These are phyloP conservation scores for Hyles lineata DNA, from an alignment of 2,888 invertebrate species.

Conservation along the genomic window DNA sequence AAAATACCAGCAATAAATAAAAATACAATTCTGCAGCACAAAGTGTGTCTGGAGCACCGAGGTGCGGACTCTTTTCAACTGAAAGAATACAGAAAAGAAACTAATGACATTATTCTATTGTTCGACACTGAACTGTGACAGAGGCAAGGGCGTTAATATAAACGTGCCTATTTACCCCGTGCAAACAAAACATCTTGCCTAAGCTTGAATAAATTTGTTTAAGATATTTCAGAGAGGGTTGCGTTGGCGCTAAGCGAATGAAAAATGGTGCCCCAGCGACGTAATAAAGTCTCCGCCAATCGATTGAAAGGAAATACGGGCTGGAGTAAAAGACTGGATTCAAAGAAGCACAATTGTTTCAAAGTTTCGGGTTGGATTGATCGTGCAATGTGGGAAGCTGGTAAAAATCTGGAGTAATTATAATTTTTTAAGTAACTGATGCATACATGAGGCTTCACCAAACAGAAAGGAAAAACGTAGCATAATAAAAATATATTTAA, in stretches of 20 bases:
- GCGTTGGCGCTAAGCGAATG: slow-evolving; percentile 49
- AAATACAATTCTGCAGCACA: no score
- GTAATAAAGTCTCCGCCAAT: slow-evolving; percentile 54
- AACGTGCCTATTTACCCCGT: slow-evolving; percentile 44
- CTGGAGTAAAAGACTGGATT: slow-evolving; percentile 23
- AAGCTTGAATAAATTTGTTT: slow-evolving; percentile 57
- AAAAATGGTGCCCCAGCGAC: slow-evolving; percentile 53
- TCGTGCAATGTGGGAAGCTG: neutral
- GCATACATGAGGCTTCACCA: no score
- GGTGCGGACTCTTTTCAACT: no score
- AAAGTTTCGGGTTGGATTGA: slow-evolving; percentile 9
- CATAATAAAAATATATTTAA: no score
- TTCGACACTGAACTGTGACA: slow-evolving; percentile 11
- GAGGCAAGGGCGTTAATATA: slow-evolving; percentile 35
- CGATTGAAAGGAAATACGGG: slow-evolving; percentile 39
- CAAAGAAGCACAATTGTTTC: neutral
- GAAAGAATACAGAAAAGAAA: neutral
- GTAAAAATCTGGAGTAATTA: neutral
- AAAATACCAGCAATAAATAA: no score
- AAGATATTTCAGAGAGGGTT: slow-evolving; percentile 55
- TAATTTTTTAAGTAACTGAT: neutral
- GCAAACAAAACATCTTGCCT: slow-evolving; percentile 52
- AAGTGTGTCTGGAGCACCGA: no score
- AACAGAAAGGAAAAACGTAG: no score
- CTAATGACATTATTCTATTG: neutral